Evolutionary conservation across 2,113 vertebrate genomes (phyloP), one percentile per base, ranked within the genome.

Genomic region (Microcebus griseorufus): DNA sequence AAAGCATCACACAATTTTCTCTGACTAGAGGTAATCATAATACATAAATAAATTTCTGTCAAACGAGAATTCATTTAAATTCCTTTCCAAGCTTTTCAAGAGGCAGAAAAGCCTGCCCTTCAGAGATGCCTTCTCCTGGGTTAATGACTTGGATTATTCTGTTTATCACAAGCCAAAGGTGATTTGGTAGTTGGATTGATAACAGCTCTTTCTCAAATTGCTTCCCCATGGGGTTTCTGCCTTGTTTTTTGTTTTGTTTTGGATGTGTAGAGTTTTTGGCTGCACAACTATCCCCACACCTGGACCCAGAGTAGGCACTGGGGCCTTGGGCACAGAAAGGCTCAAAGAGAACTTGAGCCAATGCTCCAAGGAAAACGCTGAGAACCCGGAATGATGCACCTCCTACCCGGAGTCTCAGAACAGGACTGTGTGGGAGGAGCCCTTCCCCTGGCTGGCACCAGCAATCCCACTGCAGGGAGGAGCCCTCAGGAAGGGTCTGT

Each of bases 31-130:
- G 67, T 97, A 97, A 96, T 97, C 92, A 95, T 34, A 94, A 95
- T 76, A 89, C 83, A 95, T 51, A 88, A 93, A 93, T 92, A 93
- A 96, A 86, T 93, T 95, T 88, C 67, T 91, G 65, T 72, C 83
- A 97, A 95, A 95, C 79, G 27, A 96, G 82, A 96, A 97, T 80
- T 88, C 45, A 84, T 95, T 96, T 96, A 95, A 94, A 97, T 94
- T 94, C 78, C 42, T 90, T 39, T 83, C 78, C 78, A 80, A 95
- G 76, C 65, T 90, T 88, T 86, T 91, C 78, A 92, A 96, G 73
- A 96, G 90, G 65, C 39, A 92, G 86, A 67, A 89, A 92, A 90
- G 81, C 5, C 51, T 96, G 88, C 64, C 88, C 51, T 94, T 96
- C 72, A 94, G 37, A 94, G 39, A 95, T 13, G 67, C 4, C 32